Conservation (phyloP, 2,113 vertebrate genomes). For the Microcebus tavaratra region DNA sequence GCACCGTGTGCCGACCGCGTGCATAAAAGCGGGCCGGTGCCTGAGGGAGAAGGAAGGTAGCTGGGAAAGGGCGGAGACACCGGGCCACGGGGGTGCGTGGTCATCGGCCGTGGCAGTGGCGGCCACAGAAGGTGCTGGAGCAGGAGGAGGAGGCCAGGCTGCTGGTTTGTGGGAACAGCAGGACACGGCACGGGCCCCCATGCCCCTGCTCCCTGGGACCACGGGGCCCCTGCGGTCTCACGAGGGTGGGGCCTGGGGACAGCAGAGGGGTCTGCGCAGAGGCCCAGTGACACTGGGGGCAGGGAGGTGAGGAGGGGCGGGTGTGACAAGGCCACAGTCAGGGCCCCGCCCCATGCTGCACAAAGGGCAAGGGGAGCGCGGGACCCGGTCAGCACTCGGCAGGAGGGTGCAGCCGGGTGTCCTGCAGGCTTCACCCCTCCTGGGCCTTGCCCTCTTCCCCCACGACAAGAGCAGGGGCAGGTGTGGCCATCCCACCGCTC, state of each 20-base stretch:
- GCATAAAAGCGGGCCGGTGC: neutral
- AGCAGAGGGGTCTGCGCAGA: neutral
- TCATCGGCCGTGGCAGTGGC: neutral
- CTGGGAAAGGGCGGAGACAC: neutral
- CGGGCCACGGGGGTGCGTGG: too few species aligned
- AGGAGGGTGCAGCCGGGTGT: neutral
- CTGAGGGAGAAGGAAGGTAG: neutral
- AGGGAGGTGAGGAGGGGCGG: neutral
- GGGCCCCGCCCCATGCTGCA: neutral
- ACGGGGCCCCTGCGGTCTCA: neutral
- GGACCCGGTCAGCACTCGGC: too few species aligned
- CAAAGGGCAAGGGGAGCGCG: neutral
- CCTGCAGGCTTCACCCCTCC: neutral
- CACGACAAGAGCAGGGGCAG: neutral
- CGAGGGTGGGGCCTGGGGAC: neutral
- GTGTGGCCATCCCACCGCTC: rapidly evolving
- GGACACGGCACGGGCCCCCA: too few species aligned
- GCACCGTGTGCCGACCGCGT: too few species aligned
- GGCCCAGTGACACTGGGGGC: neutral
- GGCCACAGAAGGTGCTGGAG: neutral
- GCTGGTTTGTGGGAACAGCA: neutral
- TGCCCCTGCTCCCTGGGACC: neutral
- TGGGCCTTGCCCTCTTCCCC: neutral
- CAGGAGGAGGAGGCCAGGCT: neutral
- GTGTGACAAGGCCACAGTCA: neutral